Conservation (phyloP, 1,140 invertebrate species). For the Drosophila paulistorum region DNA sequence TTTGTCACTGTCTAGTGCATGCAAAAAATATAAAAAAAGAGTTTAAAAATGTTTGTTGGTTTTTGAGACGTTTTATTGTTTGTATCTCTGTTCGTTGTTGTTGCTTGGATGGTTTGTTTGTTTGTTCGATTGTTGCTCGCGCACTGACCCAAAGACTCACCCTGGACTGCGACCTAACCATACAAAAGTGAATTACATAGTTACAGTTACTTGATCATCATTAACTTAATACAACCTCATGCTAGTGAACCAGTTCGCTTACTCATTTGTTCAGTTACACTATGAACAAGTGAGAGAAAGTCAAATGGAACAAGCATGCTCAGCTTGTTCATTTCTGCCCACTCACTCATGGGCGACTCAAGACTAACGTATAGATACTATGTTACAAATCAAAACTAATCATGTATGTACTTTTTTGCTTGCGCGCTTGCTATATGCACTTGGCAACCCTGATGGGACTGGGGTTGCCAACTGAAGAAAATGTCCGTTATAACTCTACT, state of each 20-base stretch:
- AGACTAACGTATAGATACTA: background rate
- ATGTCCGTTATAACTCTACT: background rate
- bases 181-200: background rate
- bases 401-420: background rate
- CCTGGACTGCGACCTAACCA: background rate
- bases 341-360: no score
- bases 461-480: background rate
- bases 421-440: background rate
- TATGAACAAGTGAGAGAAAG: no score
- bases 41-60: slow-evolving; percentile 25
- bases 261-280: no score
- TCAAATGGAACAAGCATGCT: no score
- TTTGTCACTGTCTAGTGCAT: slow-evolving; percentile 54
- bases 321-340: no score
- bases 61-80: slow-evolving; percentile 43
- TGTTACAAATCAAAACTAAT: background rate
- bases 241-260: no score
- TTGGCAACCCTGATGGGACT: background rate
- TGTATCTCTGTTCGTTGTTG: slow-evolving; percentile 33
- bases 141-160: background rate
- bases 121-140: slow-evolving; percentile 8
- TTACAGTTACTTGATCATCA: background rate
- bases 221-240: no score
- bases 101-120: slow-evolving; percentile 29
- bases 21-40: slow-evolving; percentile 24